A percentile compares a stretch with the other conserved stretches of the same genome.
These are phyloP conservation scores for Cerastoderma edule DNA, from an alignment of 2,888 invertebrate species.

Conservation along the genomic window DNA sequence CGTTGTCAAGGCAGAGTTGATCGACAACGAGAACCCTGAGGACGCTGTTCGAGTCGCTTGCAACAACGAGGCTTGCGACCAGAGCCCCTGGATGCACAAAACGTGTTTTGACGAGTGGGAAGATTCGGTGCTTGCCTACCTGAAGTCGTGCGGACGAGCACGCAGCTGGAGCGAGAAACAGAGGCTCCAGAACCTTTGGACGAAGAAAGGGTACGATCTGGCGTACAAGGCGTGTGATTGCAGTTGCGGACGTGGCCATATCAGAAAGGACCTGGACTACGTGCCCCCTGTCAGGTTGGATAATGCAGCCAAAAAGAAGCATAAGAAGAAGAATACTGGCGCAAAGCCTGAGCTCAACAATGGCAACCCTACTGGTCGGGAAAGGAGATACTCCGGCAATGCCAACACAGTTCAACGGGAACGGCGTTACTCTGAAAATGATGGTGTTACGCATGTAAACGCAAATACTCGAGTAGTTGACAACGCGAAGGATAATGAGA, in stretches of 20 bases:
- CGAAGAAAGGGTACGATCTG: slow-evolving; percentile 98
- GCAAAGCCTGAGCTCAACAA: slow-evolving; percentile 86
- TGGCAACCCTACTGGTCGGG: slow-evolving; percentile 31
- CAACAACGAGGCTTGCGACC: slow-evolving; percentile 95
- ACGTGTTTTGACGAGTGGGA: slow-evolving; percentile 98
- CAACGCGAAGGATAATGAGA: slow-evolving; percentile 40
- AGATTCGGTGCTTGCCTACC: slow-evolving; percentile 92
- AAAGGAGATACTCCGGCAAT: slow-evolving; percentile 51
- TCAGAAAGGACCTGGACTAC: slow-evolving; percentile 98
- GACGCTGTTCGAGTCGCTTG: slow-evolving; percentile 93
- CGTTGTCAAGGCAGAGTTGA: slow-evolving; percentile 66
- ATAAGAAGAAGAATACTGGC: slow-evolving; percentile 88
- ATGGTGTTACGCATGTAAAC: slow-evolving; percentile 79
- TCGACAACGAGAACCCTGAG: slow-evolving; percentile 75
- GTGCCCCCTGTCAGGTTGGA: slow-evolving; percentile 87
- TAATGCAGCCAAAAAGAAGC: slow-evolving; percentile 84
- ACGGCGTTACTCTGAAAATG: slow-evolving; percentile 75
- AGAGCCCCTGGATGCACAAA: slow-evolving; percentile 97
- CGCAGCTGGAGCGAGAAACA: slow-evolving; percentile 98
- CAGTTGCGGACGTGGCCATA: slow-evolving; percentile 95
- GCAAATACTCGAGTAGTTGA: slow-evolving; percentile 83
- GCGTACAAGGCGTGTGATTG: slow-evolving; percentile 98
- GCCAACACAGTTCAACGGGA: slow-evolving; percentile 33
- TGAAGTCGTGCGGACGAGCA: slow-evolving; percentile 95
- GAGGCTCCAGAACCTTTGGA: slow-evolving; percentile 97